Conservation (phyloP, 2,888 invertebrate species). For the Tuberolachnus salignus region DNA sequence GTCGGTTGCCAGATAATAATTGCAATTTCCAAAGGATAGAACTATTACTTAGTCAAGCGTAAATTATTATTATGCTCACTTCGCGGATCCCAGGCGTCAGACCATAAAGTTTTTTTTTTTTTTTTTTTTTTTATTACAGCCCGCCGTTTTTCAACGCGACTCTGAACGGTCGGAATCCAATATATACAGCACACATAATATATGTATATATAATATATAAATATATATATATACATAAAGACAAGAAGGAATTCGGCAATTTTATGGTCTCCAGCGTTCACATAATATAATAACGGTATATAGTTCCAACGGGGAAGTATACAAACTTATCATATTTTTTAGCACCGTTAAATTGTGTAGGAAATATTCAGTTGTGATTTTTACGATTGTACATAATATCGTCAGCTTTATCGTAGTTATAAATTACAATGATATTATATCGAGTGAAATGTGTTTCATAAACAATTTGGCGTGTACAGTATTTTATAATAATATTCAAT, state of each 20-base stretch:
- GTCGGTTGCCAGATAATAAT: not conserved
- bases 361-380: not conserved
- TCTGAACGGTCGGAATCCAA: not conserved
- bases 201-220: too few species aligned
- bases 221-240: not conserved
- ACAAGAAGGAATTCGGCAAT: not conserved
- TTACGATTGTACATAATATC: not conserved
- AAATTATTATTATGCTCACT: not conserved
- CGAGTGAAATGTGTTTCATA: not conserved
- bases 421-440: not conserved
- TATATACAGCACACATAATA: not conserved
- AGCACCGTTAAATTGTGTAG: not conserved
- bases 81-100: not conserved
- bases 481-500: not conserved
- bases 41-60: not conserved
- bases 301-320: not conserved
- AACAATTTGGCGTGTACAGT: not conserved
- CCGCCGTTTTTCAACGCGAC: not conserved
- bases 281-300: not conserved
- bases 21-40: not conserved
- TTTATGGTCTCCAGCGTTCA: not conserved
- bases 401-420: not conserved
- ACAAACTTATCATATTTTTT: not conserved
- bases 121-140: not conserved
- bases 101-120: conserved; percentile 8